Base-by-base conservation (phyloP, 2,797 vertebrate genomes). In the Hirundo rustica region DNA sequence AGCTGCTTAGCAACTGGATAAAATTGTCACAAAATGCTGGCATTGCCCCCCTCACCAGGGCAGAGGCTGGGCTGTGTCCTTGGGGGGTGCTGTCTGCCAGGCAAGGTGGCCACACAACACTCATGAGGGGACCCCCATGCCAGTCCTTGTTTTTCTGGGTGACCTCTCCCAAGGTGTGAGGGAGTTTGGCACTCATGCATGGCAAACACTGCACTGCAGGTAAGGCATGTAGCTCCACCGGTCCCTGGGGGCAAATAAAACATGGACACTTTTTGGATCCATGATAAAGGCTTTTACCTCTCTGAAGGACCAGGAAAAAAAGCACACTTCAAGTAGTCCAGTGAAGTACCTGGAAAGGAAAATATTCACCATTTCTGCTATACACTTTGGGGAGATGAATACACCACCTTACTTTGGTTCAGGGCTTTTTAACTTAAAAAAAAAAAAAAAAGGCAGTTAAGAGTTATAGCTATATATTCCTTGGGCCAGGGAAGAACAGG, bases 1-100 rank as follows among this genome's bases (percentile, higher is more conserved):
- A 72, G 89, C 81, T 96, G 84, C 95, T 78, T 89, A 91, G 93
- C 95, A 95, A 94, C 95, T 42, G 95, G 76, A 84, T 92, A 92
- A 91, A 94, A 96, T 42, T 53, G 92, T 92, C 95, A 78, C 87
- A 60, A 92, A 70, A 72, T 5, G 36, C 47, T 92, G 91, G 75
- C 85, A 80, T 14, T 77, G 36, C 72, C 89, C 95, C 73, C 44
- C 51, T 20, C 27, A 22, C 14, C 47, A 60, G 66, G 79, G 58
- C 68, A 72, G 58, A 40, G 51, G 12, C 25, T 1, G 5, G 47
- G 61, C 53, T 34, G 13, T 45, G 71, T 61, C 64, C 47, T 5
- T 32, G 6, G 7, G 3, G 15, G 21, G 9, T 38, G 18, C 26
- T 38, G 30, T 29, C 57, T 71, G 67, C 71, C 57, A 54, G 38